phyloP scores from a whole-genome alignment of 2,797 vertebrate genomes.

The Octomys mimax region DNA sequence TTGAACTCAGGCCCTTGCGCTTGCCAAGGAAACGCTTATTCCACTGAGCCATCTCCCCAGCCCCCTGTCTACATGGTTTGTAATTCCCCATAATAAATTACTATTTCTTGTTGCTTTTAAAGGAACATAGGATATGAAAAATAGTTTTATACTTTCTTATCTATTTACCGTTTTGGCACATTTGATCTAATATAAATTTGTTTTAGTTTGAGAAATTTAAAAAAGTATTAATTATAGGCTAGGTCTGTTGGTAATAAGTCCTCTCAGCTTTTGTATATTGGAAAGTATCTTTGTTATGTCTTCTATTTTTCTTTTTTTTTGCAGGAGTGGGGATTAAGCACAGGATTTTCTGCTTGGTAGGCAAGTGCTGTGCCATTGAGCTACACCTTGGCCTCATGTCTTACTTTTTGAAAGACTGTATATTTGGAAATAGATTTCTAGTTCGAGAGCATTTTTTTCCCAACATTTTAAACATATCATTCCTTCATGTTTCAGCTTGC shows the following conservation, averaged over 20 bases:
- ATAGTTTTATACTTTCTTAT: neutral
- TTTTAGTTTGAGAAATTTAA: constrained; percentile 4
- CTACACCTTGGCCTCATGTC: too few relatives aligned
- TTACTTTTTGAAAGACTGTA: neutral
- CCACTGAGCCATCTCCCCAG: too few relatives aligned
- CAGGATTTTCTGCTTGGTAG: neutral
- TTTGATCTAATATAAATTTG: neutral
- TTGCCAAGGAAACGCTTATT: too few relatives aligned
- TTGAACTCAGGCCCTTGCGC: too few relatives aligned
- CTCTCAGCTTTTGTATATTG: neutral
- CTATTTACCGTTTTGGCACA: neutral
- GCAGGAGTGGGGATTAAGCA: neutral
- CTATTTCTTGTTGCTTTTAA: neutral
- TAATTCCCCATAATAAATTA: neutral
- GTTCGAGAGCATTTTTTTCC: neutral
- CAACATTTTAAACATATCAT: neutral
- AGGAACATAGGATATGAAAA: neutral
- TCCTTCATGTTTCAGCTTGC: neutral
- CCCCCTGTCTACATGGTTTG: neutral
- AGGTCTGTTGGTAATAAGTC: neutral
- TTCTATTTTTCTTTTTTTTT: neutral
- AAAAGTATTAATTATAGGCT: too few relatives aligned
- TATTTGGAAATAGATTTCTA: constrained; percentile 10
- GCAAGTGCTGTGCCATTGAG: neutral
- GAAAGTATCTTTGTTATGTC: neutral